Conservation (phyloP, 2,113 vertebrate species). For the Forbesichthys agassizii region DNA sequence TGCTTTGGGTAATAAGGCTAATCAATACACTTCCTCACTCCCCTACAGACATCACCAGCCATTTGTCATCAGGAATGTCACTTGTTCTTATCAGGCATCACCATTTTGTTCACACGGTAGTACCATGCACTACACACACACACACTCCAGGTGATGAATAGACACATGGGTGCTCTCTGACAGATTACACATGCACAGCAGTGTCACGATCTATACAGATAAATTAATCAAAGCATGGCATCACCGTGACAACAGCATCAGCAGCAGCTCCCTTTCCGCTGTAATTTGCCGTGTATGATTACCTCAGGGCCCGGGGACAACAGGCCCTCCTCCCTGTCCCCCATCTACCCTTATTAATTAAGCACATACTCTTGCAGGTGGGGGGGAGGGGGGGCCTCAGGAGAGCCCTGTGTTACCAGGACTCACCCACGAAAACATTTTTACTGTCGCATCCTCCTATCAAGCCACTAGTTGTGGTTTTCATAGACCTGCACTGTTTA, state of each 20-base stretch:
- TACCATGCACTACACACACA: conserved; percentile 18
- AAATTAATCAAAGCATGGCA: conserved; percentile 76
- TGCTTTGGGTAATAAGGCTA: conserved; percentile 81
- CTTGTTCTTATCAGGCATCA: conserved; percentile 72
- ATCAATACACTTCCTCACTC: conserved; percentile 78
- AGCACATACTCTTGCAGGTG: conserved; percentile 27
- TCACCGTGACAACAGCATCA: conserved; percentile 60
- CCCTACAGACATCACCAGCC: conserved; percentile 61
- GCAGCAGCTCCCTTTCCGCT: conserved; percentile 42
- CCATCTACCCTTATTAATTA: conserved; percentile 77
- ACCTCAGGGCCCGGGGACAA: conserved; percentile 69
- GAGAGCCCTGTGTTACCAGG: conserved; percentile 24
- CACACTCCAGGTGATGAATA: conserved; percentile 71
- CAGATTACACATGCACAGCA: conserved; percentile 75
- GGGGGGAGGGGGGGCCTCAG: conserved; percentile 29
- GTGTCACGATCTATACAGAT: conserved; percentile 74
- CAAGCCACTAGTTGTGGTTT: not conserved
- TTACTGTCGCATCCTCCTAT: not conserved
- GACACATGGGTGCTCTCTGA: conserved; percentile 67
- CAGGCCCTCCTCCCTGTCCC: conserved; percentile 24
- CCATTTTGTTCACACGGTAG: conserved; percentile 72
- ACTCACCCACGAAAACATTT: conserved; percentile 13
- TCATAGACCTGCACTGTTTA: not conserved
- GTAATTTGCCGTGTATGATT: conserved; percentile 76
- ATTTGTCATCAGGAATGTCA: conserved; percentile 72